A percentile compares a stretch with the other conserved stretches of the same genome.
Evolutionary conservation across 2,888 invertebrate species (phyloP).

Genomic region (Melanargia galathea): DNA sequence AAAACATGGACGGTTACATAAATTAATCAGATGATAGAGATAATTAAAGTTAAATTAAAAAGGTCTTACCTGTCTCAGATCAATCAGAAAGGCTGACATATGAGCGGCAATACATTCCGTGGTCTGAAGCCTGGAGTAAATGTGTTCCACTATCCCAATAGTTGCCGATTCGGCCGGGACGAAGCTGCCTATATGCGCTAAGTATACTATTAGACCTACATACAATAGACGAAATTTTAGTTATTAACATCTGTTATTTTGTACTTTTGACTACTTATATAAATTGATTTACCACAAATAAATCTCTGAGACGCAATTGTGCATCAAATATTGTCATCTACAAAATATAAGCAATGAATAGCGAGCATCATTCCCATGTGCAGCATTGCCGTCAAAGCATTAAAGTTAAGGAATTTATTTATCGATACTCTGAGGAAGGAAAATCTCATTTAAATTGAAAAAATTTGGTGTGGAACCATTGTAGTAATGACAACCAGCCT

Average conservation of each 20-base stretch:
- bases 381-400: no score
- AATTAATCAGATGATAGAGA: not conserved
- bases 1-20: not conserved
- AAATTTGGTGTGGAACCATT: no score
- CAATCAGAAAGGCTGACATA: conserved; percentile 93
- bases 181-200: conserved; percentile 95
- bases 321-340: no score
- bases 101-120: conserved; percentile 89
- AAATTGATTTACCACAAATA: no score
- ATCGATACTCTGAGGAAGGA: no score
- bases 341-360: no score
- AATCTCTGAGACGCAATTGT: not conserved
- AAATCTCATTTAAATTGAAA: no score
- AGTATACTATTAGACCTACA: conserved; percentile 86
- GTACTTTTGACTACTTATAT: no score
- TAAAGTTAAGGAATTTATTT: no score
- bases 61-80: conserved; percentile 88
- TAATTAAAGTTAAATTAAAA: not conserved
- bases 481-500: no score
- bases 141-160: conserved; percentile 87
- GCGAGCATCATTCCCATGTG: no score
- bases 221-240: not conserved
- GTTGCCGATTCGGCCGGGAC: conserved; percentile 90
- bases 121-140: conserved; percentile 89
- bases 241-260: not conserved